phyloP scores from a whole-genome alignment of 2,797 vertebrate species.

The Sandelia bainsii region DNA sequence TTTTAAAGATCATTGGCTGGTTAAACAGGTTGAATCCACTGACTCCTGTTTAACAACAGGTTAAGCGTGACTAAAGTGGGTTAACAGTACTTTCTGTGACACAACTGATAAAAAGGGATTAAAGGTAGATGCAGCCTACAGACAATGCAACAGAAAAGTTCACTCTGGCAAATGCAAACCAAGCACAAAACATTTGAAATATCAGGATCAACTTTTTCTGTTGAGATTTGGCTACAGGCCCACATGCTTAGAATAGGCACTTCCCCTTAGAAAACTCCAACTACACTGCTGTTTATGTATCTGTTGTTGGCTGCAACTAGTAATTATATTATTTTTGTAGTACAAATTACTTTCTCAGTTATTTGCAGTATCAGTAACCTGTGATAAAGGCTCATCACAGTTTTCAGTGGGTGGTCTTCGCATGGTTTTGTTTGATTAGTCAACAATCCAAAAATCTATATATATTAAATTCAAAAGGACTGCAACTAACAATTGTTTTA shows the following conservation, averaged over 20 bases:
- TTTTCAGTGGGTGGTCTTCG: background rate
- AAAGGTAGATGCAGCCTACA: background rate
- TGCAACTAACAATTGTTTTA: no score
- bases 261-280: no score
- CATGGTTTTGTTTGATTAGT: background rate
- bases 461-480: background rate
- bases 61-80: background rate
- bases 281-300: background rate
- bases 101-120: background rate
- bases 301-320: background rate
- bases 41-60: background rate
- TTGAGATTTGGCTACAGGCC: background rate
- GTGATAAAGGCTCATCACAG: no score
- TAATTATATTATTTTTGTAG: no score
- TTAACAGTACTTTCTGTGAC: background rate
- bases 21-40: conserved; percentile 6
- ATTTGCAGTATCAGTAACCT: background rate
- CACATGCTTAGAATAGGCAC: background rate
- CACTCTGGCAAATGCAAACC: background rate
- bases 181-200: background rate
- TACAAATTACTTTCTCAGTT: background rate
- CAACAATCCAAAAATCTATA: background rate
- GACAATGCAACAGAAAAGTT: conserved; percentile 2
- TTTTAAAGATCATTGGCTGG: background rate
- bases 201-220: background rate